Percentiles rank a stretch among this genome's conserved stretches.
These are phyloP conservation scores for Rhinogobius similis DNA, from an alignment of 2,113 vertebrate genomes.

Conservation along the genomic window DNA sequence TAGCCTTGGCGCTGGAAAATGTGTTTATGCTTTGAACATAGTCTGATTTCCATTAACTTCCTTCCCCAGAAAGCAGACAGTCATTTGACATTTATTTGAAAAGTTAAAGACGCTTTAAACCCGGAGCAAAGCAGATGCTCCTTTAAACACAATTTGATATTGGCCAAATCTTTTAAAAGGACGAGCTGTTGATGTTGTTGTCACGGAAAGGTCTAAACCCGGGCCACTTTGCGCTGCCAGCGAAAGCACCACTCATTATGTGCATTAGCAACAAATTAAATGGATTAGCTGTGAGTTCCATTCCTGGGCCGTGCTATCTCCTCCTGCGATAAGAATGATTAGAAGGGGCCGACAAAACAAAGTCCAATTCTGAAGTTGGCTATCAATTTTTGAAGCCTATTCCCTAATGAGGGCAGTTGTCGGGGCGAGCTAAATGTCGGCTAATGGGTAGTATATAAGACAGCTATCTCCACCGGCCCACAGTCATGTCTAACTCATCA, in stretches of 20 bases:
- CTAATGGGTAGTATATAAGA: conserved; percentile 55
- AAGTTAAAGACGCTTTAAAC: conserved; percentile 8
- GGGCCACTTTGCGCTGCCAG: conserved; percentile 14
- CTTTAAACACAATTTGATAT: conserved; percentile 1
- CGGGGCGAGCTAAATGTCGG: conserved; percentile 40
- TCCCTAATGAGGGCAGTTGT: conserved; percentile 56
- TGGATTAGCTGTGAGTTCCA: conserved; percentile 35
- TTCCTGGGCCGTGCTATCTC: conserved; percentile 25
- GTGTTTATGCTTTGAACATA: background rate
- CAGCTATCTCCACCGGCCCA: conserved; percentile 32
- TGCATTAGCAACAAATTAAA: conserved; percentile 47
- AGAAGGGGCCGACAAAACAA: conserved; percentile 30
- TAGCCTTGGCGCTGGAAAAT: conserved; percentile 22
- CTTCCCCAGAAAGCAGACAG: background rate
- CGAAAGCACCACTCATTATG: conserved; percentile 37
- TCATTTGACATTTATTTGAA: conserved; percentile 21
- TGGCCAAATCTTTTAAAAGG: background rate
- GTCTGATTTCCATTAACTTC: background rate
- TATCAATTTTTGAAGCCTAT: conserved; percentile 45
- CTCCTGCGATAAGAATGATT: conserved; percentile 26
- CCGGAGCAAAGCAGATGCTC: background rate
- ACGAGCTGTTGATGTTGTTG: conserved; percentile 3
- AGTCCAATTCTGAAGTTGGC: conserved; percentile 34
- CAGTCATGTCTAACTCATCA: conserved; percentile 47
- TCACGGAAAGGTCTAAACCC: conserved; percentile 15